Evolutionary conservation across 2,113 vertebrate genomes (phyloP).

Genomic region (Xiphophorus couchianus): DNA sequence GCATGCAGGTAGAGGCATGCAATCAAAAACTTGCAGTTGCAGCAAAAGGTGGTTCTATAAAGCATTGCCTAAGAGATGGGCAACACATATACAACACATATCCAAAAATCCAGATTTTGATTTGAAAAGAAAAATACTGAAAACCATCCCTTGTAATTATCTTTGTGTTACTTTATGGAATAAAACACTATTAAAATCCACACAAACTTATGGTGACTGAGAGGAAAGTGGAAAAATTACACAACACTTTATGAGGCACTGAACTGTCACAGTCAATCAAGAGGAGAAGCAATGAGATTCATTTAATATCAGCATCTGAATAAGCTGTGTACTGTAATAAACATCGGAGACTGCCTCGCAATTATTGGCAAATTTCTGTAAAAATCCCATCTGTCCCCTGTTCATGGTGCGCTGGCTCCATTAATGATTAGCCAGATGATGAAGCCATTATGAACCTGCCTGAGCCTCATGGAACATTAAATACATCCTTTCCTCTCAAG

Average conservation of each 20-base stretch:
- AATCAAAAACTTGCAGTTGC: too few species aligned
- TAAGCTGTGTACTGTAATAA: neutral
- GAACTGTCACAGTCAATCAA: neutral
- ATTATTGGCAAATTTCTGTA: neutral
- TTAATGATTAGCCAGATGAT: constrained; percentile 70
- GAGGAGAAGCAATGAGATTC: neutral
- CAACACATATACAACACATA: neutral
- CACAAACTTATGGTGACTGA: too few species aligned
- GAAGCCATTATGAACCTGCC: constrained; percentile 71
- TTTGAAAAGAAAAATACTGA: neutral
- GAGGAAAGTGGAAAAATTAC: neutral
- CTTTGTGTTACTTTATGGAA: neutral
- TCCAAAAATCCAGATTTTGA: too few species aligned
- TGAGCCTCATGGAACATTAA: constrained; percentile 75
- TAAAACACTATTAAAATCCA: neutral
- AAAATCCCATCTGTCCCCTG: constrained; percentile 21
- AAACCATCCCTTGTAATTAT: neutral
- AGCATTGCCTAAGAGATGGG: too few species aligned
- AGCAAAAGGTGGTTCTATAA: neutral
- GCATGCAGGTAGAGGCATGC: neutral
- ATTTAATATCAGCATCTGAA: neutral
- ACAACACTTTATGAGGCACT: neutral
- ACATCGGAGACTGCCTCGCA: neutral
- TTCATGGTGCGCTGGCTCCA: constrained; percentile 26
- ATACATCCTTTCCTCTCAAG: constrained; percentile 73